Evolutionary conservation across 2,113 vertebrate species (phyloP), one percentile per base, ranked within the genome.

Genomic region (Silurus glanis): DNA sequence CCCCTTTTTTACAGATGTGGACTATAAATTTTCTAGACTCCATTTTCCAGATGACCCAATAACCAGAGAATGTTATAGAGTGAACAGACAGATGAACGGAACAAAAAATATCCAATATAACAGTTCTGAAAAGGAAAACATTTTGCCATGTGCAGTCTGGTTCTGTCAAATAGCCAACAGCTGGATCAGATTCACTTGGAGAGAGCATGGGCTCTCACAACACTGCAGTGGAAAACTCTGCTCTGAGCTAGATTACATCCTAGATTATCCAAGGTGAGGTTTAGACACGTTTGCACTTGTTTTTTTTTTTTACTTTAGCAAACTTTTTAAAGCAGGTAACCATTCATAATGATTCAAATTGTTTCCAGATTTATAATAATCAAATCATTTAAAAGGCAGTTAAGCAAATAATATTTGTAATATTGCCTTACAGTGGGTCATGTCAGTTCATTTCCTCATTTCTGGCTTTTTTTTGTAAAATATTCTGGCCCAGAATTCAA

Each of bases 81-180:
- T 23, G 28, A 13, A 75, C 21, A 62, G 21, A 49, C 56, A 75
- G 45, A 58, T 0, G 16, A 47, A 75, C 25, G 56, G 21, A 75
- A 84, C 13, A 17, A 37, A 16, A 71, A 55, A 1, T 14, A 17
- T 79, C 16, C 25, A 21, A 37, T 80, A 59, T 80, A 45, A 21
- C 55, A 59, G 17, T 80, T 28, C 53, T 45, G 53, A 78, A 25
- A 59, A 59, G 28, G 19, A 79, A 37, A 25, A 59, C 53, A 59
- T 80, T 28, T 80, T 80, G n/a, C 51, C 23, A 25, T 55, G n/a
- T 59, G 16, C n/a, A 17, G n/a, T 14, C 13, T 16, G 51, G 53
- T 86, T 6, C 67, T 21, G 45, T 83, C 10, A 85, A 75, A 80
- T 86, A 67, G 16, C 49, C 56, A 87, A 84, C 87, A 80, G 82